A percentile compares a stretch with the other conserved stretches of the same genome.
Conservation (phyloP, 2,113 vertebrate species). For the Piliocolobus tephrosceles region DNA sequence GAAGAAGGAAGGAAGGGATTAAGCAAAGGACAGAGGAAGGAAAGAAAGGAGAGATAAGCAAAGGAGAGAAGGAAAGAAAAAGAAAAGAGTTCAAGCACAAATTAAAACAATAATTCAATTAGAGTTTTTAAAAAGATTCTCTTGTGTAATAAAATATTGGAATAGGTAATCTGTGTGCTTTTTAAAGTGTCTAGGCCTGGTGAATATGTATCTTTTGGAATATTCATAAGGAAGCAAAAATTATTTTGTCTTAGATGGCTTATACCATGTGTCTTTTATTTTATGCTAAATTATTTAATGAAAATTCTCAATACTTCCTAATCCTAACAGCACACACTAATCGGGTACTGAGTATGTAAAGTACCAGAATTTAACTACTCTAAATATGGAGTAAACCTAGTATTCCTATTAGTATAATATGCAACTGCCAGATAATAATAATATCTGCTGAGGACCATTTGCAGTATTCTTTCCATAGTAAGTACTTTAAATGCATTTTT, state of each 20-base stretch:
- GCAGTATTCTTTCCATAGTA: not conserved
- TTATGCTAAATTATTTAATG: not conserved
- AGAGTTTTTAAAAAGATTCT: not conserved
- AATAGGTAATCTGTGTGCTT: not conserved
- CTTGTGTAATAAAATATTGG: not conserved
- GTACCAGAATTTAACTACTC: too few species aligned
- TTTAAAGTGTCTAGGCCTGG: not conserved
- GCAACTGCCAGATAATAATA: not conserved
- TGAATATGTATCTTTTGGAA: not conserved
- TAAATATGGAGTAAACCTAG: not conserved
- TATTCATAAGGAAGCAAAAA: not conserved
- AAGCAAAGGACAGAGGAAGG: too few species aligned
- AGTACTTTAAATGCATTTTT: not conserved
- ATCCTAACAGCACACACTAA: not conserved
- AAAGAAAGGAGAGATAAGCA: too few species aligned
- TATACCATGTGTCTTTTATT: not conserved
- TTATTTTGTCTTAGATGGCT: not conserved
- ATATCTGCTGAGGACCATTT: not conserved
- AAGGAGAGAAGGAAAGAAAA: too few species aligned
- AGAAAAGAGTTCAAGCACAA: not conserved
- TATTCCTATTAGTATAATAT: not conserved
- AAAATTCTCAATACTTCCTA: not conserved
- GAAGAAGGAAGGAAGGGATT: accelerated
- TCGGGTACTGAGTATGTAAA: not conserved
- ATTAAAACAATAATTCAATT: not conserved